Base-by-base conservation (phyloP, 1,140 invertebrate species). In the Drosophila guanche region DNA sequence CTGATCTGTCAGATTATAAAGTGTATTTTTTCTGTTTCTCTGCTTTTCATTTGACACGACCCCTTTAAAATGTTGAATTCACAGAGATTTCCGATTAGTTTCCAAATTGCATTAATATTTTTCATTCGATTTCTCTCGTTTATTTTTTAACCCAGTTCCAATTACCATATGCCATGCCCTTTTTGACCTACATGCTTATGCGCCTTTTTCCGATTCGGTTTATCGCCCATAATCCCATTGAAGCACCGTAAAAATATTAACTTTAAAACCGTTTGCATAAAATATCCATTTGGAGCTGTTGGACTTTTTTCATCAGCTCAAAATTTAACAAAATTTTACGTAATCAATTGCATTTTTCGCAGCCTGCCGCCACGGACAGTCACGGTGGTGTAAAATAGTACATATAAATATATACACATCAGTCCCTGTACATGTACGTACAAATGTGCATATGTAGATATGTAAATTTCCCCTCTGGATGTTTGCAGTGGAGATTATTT, bases 241-340 rank as follows among this genome's bases (percentile, higher is more conserved):
- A 72, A 72, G 45, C 51, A 16, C 14, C 69, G 68, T 72, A 62
- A 62, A 72, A 72, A 62, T 72, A 72, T 62, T 72, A 72, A 72
- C 69, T 72, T 72, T 72, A 72, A 72, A 72, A 43, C 56, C 57
- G 40, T 72, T 72, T 72, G 68, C 69, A 72, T 72, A 72, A 72
- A 72, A 72, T 72, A 62, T 72, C 57, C 57, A 72, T 72, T 72
- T 50, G 42, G 50, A 8, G 42, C 12, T 23, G 25, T 20, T 14
- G 43, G 14, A 8, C 6, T 22, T 6, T 60, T 22, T 29, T 33
- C 43, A 25, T 41, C 37, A 37, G 10, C 60, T 71, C 33, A 45
- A 37, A 62, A 72, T 72, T 72, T 25, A 53, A 62, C 69, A 72
- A 52, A 72, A 62, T 62, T 46, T 72, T 50, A 23, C 50, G 57